Percentiles rank a stretch among this genome's conserved stretches.
Conservation (phyloP, 92 coral and sea anemone species). For the Phenganax stokvisi region DNA sequence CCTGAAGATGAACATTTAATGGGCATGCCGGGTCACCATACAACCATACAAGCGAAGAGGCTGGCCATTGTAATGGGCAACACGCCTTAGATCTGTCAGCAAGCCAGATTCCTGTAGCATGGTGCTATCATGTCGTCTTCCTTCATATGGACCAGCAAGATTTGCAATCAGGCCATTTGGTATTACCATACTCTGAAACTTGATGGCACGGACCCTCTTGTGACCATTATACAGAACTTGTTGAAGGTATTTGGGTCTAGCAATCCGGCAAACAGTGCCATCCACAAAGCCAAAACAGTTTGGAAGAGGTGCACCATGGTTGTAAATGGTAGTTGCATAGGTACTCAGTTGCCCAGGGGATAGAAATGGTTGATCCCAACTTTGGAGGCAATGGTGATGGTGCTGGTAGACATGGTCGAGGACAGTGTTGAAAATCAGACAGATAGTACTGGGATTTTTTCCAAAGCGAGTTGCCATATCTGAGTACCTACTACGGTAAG, state of each 20-base stretch:
- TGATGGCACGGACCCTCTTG: conserved; percentile 31
- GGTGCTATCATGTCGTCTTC: conserved; percentile 19
- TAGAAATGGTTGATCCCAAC: conserved; percentile 32
- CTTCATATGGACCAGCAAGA: conserved; percentile 38
- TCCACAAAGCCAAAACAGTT: conserved; percentile 49
- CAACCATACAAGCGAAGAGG: too few relatives aligned
- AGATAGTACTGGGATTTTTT: conserved; percentile 14
- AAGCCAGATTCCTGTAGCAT: conserved; percentile 14
- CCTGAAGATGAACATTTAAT: too few relatives aligned
- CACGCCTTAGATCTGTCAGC: neutral
- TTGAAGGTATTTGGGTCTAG: conserved; percentile 28
- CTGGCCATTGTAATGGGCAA: too few relatives aligned
- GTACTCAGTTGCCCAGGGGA: conserved; percentile 33
- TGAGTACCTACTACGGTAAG: conserved; percentile 32
- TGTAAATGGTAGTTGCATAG: conserved; percentile 47
- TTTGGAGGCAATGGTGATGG: conserved; percentile 4
- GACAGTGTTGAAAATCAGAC: conserved; percentile 36
- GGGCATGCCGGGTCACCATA: too few relatives aligned
- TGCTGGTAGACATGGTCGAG: conserved; percentile 3
- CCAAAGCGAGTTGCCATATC: conserved; percentile 38
- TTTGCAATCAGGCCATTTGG: conserved; percentile 34
- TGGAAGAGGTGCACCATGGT: conserved; percentile 46
- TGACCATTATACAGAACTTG: conserved; percentile 28
- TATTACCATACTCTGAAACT: conserved; percentile 32
- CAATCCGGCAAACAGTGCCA: conserved; percentile 35